Evolutionary conservation across 2,888 invertebrate species (phyloP), one percentile per base, ranked within the genome.

Genomic region (Orchestes rusci): DNA sequence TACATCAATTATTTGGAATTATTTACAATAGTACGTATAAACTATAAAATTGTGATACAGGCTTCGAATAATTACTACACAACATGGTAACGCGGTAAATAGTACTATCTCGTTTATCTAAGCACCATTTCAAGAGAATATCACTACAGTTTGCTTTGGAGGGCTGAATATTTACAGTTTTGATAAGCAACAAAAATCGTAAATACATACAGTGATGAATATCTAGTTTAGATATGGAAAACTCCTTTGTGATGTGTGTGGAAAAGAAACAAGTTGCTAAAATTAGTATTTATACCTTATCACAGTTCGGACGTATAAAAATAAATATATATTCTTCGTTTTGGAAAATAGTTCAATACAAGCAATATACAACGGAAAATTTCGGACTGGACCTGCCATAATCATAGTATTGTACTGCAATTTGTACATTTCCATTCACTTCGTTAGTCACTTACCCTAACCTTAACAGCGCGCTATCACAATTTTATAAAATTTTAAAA

Each of bases 41-140:
- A 47, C 41, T 44, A 47, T 47, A 50, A 50, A 47, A 50, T 47
- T 50, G 50, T 50, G 50, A 50, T 50, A 50, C 43, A 50, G 33
- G 40, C 48, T 48, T 43, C 32, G 8, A 29, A 7, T 23, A 23
- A 23, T 23, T 23, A 7, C 10, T 34, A 18, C 19, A 40, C 16
- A 33, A 34, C 19, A 23, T 48, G 43, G 40, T 48, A 48, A 43
- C 46, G 42, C 33, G 33, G 42, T 37, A 40, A 20, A 35, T 36
- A 36, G 18, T 37, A 37, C 38, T 32, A 19, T 34, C 39, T 41
- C n/a, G n/a, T n/a, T n/a, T n/a, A n/a, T n/a, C 45, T 45, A 50
- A 50, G 50, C 50, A 50, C 50, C 50, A 50, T 50, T 47, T 39
- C 39, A 45, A 32, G 47, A 32, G 41, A 43, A 47, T 50, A 50